Evolutionary conservation across 2,113 vertebrate genomes (phyloP).

Genomic region (Microcebus jonahi): DNA sequence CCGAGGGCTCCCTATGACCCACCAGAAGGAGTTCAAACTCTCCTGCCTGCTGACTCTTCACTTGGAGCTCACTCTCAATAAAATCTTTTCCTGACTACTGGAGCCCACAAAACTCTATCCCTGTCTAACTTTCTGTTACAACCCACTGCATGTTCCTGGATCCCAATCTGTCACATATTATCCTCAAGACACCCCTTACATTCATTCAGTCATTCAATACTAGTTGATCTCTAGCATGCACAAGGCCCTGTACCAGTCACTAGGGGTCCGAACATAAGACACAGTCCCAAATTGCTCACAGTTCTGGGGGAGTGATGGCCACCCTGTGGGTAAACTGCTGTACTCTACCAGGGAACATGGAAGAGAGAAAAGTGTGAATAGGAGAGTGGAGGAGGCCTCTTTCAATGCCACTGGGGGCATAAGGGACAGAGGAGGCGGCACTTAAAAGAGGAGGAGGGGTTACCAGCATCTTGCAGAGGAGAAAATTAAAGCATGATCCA

Average conservation of each 20-base stretch:
- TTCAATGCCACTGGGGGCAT: not conserved
- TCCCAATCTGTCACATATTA: not conserved
- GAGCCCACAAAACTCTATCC: slow-evolving; percentile 16
- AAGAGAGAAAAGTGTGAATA: not conserved
- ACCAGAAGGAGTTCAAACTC: not conserved
- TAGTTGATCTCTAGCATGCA: not conserved
- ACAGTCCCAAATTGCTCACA: not conserved
- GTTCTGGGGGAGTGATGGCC: not conserved
- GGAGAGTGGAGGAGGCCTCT: slow-evolving; percentile 29
- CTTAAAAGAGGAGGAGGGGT: not conserved
- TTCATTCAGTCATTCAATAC: not conserved
- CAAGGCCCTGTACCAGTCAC: not conserved
- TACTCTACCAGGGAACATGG: not conserved
- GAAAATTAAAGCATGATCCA: slow-evolving; percentile 6
- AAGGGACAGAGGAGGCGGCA: slow-evolving; percentile 3
- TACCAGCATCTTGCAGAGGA: not conserved
- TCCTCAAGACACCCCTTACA: not conserved
- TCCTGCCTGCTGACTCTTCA: not conserved
- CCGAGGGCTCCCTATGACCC: not conserved
- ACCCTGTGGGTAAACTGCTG: slow-evolving; percentile 31
- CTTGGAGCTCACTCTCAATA: not conserved
- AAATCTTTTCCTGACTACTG: not conserved
- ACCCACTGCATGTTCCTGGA: not conserved
- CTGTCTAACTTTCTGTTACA: not conserved
- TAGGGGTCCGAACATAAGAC: slow-evolving; percentile 9